These are phyloP conservation scores for Brachyhypopomus gauderio DNA, from an alignment of 2,113 vertebrate species.

Conservation along the genomic window DNA sequence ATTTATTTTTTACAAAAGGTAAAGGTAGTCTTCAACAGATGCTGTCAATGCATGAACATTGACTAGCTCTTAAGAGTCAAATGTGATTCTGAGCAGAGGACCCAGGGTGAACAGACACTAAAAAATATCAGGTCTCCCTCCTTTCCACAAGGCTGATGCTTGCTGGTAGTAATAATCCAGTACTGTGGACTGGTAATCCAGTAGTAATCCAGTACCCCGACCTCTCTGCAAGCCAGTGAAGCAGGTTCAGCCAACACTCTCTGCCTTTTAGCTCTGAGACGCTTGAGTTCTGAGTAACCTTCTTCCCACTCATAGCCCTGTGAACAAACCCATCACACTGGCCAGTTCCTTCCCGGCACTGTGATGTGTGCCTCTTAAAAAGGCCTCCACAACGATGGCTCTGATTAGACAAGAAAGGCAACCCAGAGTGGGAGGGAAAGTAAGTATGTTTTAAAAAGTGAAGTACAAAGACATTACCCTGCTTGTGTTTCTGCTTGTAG, in stretches of 20 bases:
- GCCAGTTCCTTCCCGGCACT: neutral
- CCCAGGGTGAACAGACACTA: neutral
- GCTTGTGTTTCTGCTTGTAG: neutral
- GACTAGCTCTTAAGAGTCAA: neutral
- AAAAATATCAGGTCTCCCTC: neutral
- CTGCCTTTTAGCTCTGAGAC: neutral
- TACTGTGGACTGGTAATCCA: neutral
- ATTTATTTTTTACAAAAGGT: neutral
- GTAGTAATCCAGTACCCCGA: neutral
- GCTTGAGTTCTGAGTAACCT: neutral
- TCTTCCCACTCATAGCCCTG: neutral
- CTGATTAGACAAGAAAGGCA: neutral
- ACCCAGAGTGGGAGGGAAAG: neutral
- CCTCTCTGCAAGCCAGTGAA: neutral
- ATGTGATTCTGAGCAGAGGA: neutral
- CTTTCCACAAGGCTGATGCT: neutral
- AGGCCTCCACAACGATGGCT: neutral
- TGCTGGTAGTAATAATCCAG: neutral
- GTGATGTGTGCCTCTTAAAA: neutral
- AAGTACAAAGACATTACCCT: neutral
- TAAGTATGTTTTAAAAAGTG: neutral
- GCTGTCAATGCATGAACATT: neutral
- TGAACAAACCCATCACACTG: conserved; percentile 26
- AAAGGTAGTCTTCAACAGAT: neutral
- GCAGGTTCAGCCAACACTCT: neutral